phyloP scores from a whole-genome alignment of 2,797 vertebrate genomes.

The Cryptoblepharus egeriae region DNA sequence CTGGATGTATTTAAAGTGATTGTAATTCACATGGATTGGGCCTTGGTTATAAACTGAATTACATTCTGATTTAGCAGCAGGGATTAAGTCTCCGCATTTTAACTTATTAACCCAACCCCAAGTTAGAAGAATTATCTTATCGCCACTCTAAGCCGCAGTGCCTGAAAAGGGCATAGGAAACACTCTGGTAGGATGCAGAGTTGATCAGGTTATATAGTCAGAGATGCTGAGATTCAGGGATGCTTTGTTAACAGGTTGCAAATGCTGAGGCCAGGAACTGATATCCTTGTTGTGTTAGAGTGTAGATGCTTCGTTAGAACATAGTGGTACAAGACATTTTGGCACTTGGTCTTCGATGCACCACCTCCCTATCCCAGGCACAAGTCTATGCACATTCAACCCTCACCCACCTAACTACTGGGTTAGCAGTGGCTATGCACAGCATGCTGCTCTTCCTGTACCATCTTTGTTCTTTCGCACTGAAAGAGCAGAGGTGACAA shows the following conservation, averaged over 20 bases:
- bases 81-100: slow-evolving; percentile 73
- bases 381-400: no score
- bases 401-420: no score
- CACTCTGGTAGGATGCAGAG: neutral
- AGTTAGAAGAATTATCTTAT: slow-evolving; percentile 63
- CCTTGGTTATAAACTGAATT: slow-evolving; percentile 73
- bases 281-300: neutral
- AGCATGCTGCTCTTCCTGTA: no score
- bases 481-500: no score
- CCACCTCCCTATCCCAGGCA: no score
- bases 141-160: neutral
- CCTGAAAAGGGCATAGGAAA: slow-evolving; percentile 19
- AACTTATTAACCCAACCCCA: slow-evolving; percentile 73
- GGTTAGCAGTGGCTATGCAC: no score
- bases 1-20: slow-evolving; percentile 72
- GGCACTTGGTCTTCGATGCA: no score
- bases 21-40: slow-evolving; percentile 76
- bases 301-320: no score
- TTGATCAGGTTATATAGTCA: neutral
- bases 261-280: neutral
- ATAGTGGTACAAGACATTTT: no score
- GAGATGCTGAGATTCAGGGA: neutral
- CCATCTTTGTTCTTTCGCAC: no score
- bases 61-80: slow-evolving; percentile 69
- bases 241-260: neutral